Evolutionary conservation across 92 coral and sea anemone species (phyloP), one percentile per base, ranked within the genome.

Genomic region (Pocillopora meandrina): DNA sequence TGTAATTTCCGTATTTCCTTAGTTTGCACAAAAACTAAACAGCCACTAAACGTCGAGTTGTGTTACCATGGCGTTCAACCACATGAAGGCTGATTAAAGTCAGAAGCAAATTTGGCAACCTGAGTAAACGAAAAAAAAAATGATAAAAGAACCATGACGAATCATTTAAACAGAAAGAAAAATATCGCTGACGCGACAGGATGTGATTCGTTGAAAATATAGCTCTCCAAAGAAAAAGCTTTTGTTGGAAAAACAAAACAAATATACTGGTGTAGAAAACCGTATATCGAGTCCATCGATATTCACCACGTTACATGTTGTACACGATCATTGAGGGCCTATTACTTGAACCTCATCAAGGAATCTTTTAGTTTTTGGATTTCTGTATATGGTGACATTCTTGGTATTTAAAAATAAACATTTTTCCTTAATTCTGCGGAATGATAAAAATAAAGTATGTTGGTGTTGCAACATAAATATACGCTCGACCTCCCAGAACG

Each of bases 121-220:
- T 65, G 61, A 42, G 31, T 65, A 68, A 69, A 68, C 55, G 52
- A 63, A 16, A 10, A 23, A 10, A 52, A 31, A 56, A 58, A 31
- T 1, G 56, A 16, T 18, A 80, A 56, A 57, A 68, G 34, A 68
- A 34, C 66, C 19, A 18, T 16, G 66, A 58, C 34, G 21, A 55
- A 49, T 34, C 58, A 75, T 80, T 68, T 80, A 56, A 57, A 67
- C 56, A 68, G 35, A 31, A 56, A 57, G 47, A 13, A 65, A 31
- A 26, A 34, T n/a, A 16, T 21, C 76, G 55, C 31, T 33, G 21
- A 80, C 84, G 84, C n/a, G 57, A 68, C 74, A 69, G 9, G 11
- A 70, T 12, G 19, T 68, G 57, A 80, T 80, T 80, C 75, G 84
- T 13, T 79, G 52, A 79, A 60, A 80, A 80, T 13, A 34, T 61